These are phyloP conservation scores for Podarcis cretensis DNA, from an alignment of 2,113 vertebrate genomes.

Conservation along the genomic window DNA sequence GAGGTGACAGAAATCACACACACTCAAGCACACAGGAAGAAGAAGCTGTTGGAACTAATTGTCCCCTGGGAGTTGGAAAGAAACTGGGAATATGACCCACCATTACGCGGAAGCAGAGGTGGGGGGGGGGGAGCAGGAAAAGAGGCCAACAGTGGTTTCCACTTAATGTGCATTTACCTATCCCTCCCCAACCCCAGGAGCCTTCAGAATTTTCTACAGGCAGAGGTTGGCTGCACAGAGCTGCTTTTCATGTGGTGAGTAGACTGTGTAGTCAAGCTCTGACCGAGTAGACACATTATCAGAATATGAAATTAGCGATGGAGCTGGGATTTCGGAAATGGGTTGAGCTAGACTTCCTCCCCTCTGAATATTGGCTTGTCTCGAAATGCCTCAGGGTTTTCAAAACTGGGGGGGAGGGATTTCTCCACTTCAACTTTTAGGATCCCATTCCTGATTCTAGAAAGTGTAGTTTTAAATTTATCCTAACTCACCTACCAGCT, in stretches of 20 bases:
- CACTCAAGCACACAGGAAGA: too few relatives aligned
- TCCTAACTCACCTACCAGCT: too few relatives aligned
- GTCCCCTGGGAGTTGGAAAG: too few relatives aligned
- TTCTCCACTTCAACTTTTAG: too few relatives aligned
- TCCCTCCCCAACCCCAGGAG: background rate
- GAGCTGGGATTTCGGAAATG: background rate
- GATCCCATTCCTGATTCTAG: background rate
- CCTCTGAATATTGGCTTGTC: background rate
- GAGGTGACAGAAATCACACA: background rate
- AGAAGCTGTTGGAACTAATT: too few relatives aligned
- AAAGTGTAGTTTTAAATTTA: background rate
- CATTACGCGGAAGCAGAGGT: background rate
- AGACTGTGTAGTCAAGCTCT: too few relatives aligned
- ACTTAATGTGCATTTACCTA: background rate
- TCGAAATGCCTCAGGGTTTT: background rate
- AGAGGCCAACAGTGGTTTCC: background rate
- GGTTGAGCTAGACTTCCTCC: background rate
- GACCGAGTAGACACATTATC: background rate
- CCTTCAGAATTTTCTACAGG: background rate
- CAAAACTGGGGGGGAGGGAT: background rate
- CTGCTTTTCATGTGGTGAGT: too few relatives aligned
- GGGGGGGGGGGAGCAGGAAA: background rate
- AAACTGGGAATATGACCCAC: background rate
- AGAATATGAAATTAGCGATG: background rate
- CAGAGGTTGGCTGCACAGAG: background rate